phyloP scores from a whole-genome alignment of 2,113 vertebrate species.

The Eudyptes chrysolophus region DNA sequence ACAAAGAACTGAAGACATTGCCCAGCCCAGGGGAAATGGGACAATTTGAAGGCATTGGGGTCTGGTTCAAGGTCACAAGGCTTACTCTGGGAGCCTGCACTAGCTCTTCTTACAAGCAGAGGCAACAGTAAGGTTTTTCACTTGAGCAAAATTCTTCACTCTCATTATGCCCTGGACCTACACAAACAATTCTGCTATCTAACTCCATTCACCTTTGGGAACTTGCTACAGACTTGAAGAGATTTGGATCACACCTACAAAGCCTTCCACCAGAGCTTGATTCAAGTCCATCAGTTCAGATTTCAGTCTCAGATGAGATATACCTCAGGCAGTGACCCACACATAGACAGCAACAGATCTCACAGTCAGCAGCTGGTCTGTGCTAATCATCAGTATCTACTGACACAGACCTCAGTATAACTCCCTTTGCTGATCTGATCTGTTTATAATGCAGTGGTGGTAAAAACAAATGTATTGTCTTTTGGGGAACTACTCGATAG shows the following conservation, averaged over 20 bases:
- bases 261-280: background rate
- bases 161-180: background rate
- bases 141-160: background rate
- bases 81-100: background rate
- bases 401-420: background rate
- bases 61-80: background rate
- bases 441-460: background rate
- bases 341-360: background rate
- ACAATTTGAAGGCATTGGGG: background rate
- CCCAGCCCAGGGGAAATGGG: background rate
- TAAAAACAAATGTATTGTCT: background rate
- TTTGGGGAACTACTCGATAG: background rate
- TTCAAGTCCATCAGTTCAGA: background rate
- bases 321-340: background rate
- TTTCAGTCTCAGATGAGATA: slow-evolving; percentile 10
- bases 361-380: background rate
- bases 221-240: background rate
- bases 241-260: background rate
- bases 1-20: background rate
- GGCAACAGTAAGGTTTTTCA: background rate
- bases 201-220: background rate
- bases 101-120: background rate
- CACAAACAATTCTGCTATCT: background rate
- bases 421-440: background rate
- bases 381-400: background rate